Conservation (phyloP, 2,113 vertebrate species). For the Mola mola region DNA sequence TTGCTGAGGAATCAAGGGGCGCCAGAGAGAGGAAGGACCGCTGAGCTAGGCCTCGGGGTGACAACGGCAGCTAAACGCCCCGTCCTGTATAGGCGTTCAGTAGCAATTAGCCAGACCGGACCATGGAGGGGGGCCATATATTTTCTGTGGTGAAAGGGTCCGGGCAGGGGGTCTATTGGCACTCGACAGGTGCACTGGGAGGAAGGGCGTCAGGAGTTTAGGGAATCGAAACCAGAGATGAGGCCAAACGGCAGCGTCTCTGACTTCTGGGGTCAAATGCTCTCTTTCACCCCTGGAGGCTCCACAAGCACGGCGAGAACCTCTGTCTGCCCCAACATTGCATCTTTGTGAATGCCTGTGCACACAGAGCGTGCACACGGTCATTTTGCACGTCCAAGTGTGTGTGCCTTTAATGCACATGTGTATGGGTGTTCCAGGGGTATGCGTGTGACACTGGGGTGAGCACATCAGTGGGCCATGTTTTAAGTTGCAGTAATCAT, state of each 20-base stretch:
- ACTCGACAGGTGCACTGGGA: conserved; percentile 87
- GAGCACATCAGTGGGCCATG: conserved; percentile 47
- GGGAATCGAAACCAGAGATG: conserved; percentile 80
- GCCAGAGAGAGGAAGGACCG: conserved; percentile 25
- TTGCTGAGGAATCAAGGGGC: conserved; percentile 26
- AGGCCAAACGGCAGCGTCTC: conserved; percentile 63
- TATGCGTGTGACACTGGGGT: conserved; percentile 28
- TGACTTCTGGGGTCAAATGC: conserved; percentile 64
- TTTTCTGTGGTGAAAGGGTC: conserved; percentile 89
- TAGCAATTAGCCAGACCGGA: conserved; percentile 85
- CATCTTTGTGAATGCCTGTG: conserved; percentile 31
- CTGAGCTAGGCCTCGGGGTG: conserved; percentile 46
- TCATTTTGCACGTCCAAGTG: conserved; percentile 21
- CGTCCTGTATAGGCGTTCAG: conserved; percentile 42
- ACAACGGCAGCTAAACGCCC: conserved; percentile 52
- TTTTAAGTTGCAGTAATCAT: conserved; percentile 63
- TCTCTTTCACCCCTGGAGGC: conserved; percentile 59
- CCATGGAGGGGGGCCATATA: conserved; percentile 86
- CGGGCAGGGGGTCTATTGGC: conserved; percentile 87
- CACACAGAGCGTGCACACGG: conserved; percentile 24
- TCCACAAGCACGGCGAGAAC: conserved; percentile 66
- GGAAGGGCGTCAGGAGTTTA: conserved; percentile 79
- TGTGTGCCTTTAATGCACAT: conserved; percentile 6
- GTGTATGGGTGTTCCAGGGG: conserved; percentile 3
- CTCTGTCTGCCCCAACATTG: conserved; percentile 51